These are phyloP conservation scores for Progne subis DNA, from an alignment of 2,113 vertebrate species.

Conservation along the genomic window DNA sequence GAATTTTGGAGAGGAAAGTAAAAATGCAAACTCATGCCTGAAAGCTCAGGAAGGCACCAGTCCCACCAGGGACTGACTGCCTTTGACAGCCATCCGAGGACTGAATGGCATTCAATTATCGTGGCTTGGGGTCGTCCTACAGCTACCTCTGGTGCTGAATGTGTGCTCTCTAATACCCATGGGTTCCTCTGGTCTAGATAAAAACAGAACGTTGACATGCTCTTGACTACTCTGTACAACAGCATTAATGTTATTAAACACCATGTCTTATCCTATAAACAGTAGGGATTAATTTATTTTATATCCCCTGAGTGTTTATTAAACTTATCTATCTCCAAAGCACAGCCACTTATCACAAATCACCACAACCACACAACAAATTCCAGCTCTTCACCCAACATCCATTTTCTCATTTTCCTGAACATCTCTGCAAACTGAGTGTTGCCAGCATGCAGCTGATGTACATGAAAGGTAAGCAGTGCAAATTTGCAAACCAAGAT, in stretches of 20 bases:
- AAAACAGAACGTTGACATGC: background rate
- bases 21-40: background rate
- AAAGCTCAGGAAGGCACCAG: background rate
- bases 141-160: background rate
- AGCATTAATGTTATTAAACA: conserved; percentile 11
- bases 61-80: background rate
- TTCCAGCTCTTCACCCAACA: background rate
- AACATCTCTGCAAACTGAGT: background rate
- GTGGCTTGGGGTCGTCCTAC: background rate
- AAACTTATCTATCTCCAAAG: background rate
- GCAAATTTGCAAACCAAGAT: background rate
- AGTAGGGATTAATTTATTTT: conserved; percentile 34
- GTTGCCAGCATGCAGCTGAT: background rate
- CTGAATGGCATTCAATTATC: background rate
- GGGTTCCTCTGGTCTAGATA: background rate
- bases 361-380: background rate
- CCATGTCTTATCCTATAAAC: background rate
- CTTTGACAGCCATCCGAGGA: background rate
- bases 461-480: background rate
- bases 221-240: background rate
- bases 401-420: background rate
- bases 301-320: background rate
- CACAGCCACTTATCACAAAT: background rate
- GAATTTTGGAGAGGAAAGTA: background rate
- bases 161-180: background rate